These are phyloP conservation scores for Scaptomyza flava DNA, from an alignment of 2,888 invertebrate genomes.

Conservation along the genomic window DNA sequence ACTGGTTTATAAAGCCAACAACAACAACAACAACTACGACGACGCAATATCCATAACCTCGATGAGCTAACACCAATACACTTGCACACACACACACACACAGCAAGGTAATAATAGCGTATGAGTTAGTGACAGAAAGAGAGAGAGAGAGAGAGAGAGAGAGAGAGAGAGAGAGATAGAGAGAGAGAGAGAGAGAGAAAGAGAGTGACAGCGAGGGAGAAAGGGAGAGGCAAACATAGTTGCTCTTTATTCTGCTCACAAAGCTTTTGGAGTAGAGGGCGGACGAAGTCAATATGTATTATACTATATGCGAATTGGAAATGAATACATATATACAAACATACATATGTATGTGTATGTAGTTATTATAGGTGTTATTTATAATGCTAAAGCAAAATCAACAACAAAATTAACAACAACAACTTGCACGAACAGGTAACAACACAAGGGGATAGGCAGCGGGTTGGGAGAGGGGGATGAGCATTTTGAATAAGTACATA, in stretches of 20 bases:
- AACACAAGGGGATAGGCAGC: slow-evolving; percentile 10
- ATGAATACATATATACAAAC: slow-evolving; percentile 60
- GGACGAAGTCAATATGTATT: background rate
- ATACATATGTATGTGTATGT: no score
- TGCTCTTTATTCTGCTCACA: slow-evolving; percentile 64
- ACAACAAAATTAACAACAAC: slow-evolving; percentile 15
- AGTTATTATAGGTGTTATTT: slow-evolving; percentile 78
- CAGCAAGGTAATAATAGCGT: slow-evolving; percentile 5
- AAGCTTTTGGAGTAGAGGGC: slow-evolving; percentile 30
- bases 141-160: slow-evolving; percentile 7
- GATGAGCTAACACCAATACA: slow-evolving; percentile 75
- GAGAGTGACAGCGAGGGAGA: slow-evolving; percentile 7
- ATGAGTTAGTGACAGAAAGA: background rate
- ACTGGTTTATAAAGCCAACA: slow-evolving; percentile 63
- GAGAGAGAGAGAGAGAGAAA: slow-evolving; percentile 1
- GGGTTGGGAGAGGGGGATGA: slow-evolving; percentile 5
- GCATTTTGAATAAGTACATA: slow-evolving; percentile 14
- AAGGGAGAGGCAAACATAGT: slow-evolving; percentile 23
- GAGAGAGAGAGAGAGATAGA: background rate
- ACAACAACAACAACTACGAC: slow-evolving; percentile 48
- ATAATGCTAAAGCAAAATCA: slow-evolving; percentile 44
- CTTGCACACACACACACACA: slow-evolving; percentile 15
- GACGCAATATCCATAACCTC: slow-evolving; percentile 77
- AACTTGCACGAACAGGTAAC: slow-evolving; percentile 60
- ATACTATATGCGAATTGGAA: slow-evolving; percentile 65